A percentile compares a stretch with the other conserved stretches of the same genome.
phyloP scores from a whole-genome alignment of 1,140 invertebrate genomes.

The Himalopsyche phryganea region DNA sequence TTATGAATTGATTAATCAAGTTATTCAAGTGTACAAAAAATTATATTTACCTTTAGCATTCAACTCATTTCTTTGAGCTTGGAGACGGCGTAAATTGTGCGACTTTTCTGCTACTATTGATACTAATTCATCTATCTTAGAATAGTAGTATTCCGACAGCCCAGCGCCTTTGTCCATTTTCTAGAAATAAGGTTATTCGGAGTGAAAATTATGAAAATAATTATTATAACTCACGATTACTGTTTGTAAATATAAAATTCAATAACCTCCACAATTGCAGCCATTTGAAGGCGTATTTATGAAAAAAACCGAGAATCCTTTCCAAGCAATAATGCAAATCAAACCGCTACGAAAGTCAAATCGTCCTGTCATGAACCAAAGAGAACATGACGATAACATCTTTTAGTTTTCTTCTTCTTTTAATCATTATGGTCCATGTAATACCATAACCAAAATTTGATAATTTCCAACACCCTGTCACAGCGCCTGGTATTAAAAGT shows the following conservation, averaged over 20 bases:
- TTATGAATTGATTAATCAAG: no score
- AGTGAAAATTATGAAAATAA: not conserved
- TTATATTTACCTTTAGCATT: slow-evolving; percentile 88
- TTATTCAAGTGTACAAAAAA: slow-evolving; percentile 24
- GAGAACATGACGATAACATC: not conserved
- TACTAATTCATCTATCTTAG: slow-evolving; percentile 96
- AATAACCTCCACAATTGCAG: slow-evolving; percentile 1
- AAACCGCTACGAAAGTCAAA: slow-evolving; percentile 1
- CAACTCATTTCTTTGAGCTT: slow-evolving; percentile 98
- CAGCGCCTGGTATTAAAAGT: no score
- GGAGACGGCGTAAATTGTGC: slow-evolving; percentile 93
- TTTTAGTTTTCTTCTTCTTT: no score
- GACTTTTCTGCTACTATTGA: slow-evolving; percentile 95
- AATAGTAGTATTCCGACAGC: slow-evolving; percentile 91
- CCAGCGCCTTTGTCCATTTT: slow-evolving; percentile 82
- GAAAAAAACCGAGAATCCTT: not conserved
- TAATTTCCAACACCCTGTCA: no score
- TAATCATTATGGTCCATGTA: no score
- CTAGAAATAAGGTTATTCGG: slow-evolving; percentile 28
- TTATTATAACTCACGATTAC: not conserved
- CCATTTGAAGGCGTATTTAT: slow-evolving; percentile 13
- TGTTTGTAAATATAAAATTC: slow-evolving; percentile 1
- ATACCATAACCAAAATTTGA: no score
- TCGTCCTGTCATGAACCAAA: slow-evolving; percentile 14
- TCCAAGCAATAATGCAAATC: not conserved